Percentiles rank a stretch among this genome's conserved stretches.
Evolutionary conservation across 1,140 invertebrate species (phyloP).

Genomic region (Drosophila serrata): DNA sequence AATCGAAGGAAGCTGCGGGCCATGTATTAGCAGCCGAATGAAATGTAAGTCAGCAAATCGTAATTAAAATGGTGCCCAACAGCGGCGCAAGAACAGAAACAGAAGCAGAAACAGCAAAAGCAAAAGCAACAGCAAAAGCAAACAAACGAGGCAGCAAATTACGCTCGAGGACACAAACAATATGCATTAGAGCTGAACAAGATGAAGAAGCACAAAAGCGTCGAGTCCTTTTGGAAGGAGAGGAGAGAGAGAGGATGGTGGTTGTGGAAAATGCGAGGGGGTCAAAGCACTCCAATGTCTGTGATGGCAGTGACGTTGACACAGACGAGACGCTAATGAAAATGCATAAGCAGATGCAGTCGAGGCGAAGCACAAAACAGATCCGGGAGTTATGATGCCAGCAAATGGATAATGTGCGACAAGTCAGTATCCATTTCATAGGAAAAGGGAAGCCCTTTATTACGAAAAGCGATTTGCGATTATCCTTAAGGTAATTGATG

Average conservation of each 20-base stretch:
- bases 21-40: conserved; percentile 75
- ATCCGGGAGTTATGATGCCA: conserved; percentile 5
- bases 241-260: neutral
- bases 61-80: conserved; percentile 77
- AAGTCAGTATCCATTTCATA: neutral
- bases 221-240: conserved; percentile 38
- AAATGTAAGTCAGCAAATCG: conserved; percentile 81
- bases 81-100: conserved; percentile 25
- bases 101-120: neutral
- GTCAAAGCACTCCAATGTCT: conserved; percentile 69
- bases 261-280: conserved; percentile 16
- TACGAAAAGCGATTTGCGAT: neutral
- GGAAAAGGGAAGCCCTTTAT: too few relatives aligned
- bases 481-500: neutral
- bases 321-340: conserved; percentile 69
- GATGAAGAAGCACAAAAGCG: conserved; percentile 27
- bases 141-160: conserved; percentile 67
- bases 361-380: conserved; percentile 29
- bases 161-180: conserved; percentile 74
- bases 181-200: conserved; percentile 65
- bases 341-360: conserved; percentile 74
- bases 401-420: neutral
- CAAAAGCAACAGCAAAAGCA: conserved; percentile 30
- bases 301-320: conserved; percentile 74
- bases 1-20: conserved; percentile 27